Conservation (phyloP, 2,888 invertebrate species). For the Caradrina clavipalpis region DNA sequence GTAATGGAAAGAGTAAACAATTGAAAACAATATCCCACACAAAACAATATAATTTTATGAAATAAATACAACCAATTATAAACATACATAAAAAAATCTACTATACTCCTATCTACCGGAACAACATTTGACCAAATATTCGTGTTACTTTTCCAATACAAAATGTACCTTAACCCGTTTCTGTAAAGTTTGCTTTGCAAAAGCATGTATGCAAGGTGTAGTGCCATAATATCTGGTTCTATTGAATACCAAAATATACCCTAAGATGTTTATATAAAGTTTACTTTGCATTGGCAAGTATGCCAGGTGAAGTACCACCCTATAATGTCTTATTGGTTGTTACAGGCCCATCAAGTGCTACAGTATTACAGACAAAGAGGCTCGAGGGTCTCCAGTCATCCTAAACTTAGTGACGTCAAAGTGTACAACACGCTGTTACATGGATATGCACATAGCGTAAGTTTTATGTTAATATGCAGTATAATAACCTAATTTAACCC, state of each 20-base stretch:
- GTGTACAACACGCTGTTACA: slow-evolving; percentile 93
- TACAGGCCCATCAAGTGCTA: slow-evolving; percentile 84
- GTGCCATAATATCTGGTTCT: background rate
- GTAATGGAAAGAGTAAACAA: too few relatives aligned
- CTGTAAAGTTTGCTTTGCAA: background rate
- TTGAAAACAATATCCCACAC: too few relatives aligned
- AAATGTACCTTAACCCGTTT: background rate
- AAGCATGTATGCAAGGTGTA: background rate
- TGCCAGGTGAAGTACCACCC: background rate
- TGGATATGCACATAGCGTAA: slow-evolving; percentile 92
- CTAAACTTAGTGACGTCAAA: slow-evolving; percentile 86
- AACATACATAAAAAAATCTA: too few relatives aligned
- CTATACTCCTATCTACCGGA: too few relatives aligned
- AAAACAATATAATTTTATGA: too few relatives aligned
- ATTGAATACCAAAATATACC: background rate
- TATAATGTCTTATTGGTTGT: slow-evolving; percentile 19
- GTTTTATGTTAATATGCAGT: slow-evolving; percentile 15
- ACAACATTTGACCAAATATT: too few relatives aligned
- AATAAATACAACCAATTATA: too few relatives aligned
- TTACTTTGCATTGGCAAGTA: background rate
- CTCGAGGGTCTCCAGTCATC: slow-evolving; percentile 71
- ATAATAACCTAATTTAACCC: too few relatives aligned
- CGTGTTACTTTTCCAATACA: background rate
- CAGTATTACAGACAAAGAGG: slow-evolving; percentile 83
- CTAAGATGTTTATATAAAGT: background rate